These are phyloP conservation scores for Micromussa lordhowensis DNA, from an alignment of 92 coral and sea anemone species.

Conservation along the genomic window DNA sequence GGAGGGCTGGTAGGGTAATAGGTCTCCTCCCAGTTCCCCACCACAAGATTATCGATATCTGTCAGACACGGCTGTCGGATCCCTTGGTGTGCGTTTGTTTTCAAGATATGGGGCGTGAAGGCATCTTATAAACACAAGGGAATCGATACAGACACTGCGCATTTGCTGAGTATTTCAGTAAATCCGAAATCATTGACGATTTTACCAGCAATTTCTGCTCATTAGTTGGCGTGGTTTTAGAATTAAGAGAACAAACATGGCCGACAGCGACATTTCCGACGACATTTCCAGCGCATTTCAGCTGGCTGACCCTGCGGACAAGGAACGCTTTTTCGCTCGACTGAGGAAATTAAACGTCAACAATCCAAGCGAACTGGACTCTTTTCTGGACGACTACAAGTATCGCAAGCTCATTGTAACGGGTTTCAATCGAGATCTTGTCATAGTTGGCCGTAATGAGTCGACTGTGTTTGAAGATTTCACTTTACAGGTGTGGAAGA, in stretches of 20 bases:
- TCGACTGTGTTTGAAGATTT: constrained; percentile 89
- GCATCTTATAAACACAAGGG: not conserved
- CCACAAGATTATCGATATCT: not conserved
- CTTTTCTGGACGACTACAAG: constrained; percentile 78
- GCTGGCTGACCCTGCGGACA: constrained; percentile 71
- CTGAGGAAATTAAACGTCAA: constrained; percentile 81
- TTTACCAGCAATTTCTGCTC: not conserved
- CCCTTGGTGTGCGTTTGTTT: constrained; percentile 4
- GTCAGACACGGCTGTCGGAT: not conserved
- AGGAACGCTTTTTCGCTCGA: constrained; percentile 77
- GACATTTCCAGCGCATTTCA: constrained; percentile 75
- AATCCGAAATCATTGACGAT: not conserved
- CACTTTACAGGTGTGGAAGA: constrained; percentile 85
- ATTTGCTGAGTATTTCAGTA: not conserved
- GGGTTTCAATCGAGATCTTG: constrained; percentile 82
- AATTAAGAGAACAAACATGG: constrained; percentile 28
- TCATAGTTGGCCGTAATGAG: constrained; percentile 77
- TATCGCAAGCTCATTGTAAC: constrained; percentile 75
- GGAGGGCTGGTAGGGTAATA: not conserved
- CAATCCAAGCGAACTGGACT: constrained; percentile 49
- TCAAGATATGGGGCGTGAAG: constrained; percentile 32
- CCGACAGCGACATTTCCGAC: not conserved
- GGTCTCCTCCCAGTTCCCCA: not conserved
- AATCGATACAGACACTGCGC: not conserved
- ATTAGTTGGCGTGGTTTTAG: not conserved